Conservation (phyloP, 23 tunicate genomes). For the Oikopleura albicans region DNA sequence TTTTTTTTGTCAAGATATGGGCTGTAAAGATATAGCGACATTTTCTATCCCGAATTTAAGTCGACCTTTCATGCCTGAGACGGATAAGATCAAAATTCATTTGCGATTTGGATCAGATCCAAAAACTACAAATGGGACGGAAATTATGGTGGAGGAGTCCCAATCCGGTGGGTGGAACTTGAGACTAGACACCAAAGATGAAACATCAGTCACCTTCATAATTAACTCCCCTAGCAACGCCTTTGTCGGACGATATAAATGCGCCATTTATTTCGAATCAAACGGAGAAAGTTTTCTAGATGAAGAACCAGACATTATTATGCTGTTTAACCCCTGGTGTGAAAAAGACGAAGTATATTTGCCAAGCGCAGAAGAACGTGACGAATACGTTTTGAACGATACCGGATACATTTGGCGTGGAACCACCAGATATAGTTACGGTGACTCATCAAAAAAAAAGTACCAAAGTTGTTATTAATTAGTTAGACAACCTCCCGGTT, state of each 20-base stretch:
- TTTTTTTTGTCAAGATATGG: not conserved
- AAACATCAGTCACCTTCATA: not conserved
- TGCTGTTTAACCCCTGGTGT: not conserved
- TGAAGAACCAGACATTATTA: not conserved
- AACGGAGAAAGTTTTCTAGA: not conserved
- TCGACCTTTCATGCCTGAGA: not conserved
- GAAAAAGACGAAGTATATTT: not conserved
- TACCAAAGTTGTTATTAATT: too few species aligned
- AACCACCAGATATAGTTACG: not conserved
- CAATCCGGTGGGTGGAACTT: not conserved
- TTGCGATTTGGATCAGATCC: not conserved
- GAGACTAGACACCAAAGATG: not conserved
- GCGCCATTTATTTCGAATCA: not conserved
- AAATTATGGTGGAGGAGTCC: not conserved
- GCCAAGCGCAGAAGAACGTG: not conserved
- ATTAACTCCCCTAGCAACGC: not conserved
- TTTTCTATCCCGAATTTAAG: not conserved
- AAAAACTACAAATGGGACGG: not conserved
- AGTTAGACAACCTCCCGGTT: too few species aligned
- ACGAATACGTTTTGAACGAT: constrained; percentile 16
- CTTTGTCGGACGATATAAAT: not conserved
- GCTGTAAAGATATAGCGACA: not conserved
- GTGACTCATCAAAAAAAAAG: not conserved
- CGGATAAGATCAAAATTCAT: not conserved
- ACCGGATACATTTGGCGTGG: not conserved